These are phyloP conservation scores for Castor canadensis DNA, from an alignment of 2,113 vertebrate genomes.

Conservation along the genomic window DNA sequence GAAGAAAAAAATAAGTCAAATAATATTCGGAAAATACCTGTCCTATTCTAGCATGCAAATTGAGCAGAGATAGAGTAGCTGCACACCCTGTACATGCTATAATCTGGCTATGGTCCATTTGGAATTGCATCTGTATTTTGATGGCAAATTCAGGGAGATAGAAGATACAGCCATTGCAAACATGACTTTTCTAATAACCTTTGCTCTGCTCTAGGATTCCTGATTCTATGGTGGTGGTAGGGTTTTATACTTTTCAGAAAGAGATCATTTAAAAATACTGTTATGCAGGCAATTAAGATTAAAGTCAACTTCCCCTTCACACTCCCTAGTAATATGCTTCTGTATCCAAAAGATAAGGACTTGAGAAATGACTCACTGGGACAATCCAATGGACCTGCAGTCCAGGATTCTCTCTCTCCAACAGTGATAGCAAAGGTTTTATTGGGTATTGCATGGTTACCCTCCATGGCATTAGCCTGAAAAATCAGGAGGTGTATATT, in stretches of 20 bases:
- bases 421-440: slow-evolving; percentile 49
- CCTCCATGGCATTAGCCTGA: slow-evolving; percentile 43
- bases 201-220: slow-evolving; percentile 51
- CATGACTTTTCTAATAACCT: slow-evolving; percentile 61
- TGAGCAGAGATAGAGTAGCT: neutral
- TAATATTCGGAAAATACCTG: neutral
- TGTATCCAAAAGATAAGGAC: slow-evolving; percentile 77
- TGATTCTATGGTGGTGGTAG: slow-evolving; percentile 34
- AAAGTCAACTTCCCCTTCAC: slow-evolving; percentile 69
- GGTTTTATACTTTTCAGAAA: slow-evolving; percentile 60
- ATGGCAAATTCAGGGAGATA: slow-evolving; percentile 45
- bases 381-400: slow-evolving; percentile 42
- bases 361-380: slow-evolving; percentile 65
- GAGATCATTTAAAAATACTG: slow-evolving; percentile 64
- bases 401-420: slow-evolving; percentile 15
- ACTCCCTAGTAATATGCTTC: slow-evolving; percentile 67
- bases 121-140: slow-evolving; percentile 34
- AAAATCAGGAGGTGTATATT: slow-evolving; percentile 48
- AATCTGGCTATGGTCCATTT: slow-evolving; percentile 13
- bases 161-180: slow-evolving; percentile 29
- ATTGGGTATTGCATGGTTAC: slow-evolving; percentile 34
- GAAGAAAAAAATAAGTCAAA: neutral
- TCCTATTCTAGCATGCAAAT: neutral
- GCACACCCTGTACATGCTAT: neutral
- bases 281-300: slow-evolving; percentile 77